Conservation (phyloP, 2,888 invertebrate species). For the Junonia oenone region DNA sequence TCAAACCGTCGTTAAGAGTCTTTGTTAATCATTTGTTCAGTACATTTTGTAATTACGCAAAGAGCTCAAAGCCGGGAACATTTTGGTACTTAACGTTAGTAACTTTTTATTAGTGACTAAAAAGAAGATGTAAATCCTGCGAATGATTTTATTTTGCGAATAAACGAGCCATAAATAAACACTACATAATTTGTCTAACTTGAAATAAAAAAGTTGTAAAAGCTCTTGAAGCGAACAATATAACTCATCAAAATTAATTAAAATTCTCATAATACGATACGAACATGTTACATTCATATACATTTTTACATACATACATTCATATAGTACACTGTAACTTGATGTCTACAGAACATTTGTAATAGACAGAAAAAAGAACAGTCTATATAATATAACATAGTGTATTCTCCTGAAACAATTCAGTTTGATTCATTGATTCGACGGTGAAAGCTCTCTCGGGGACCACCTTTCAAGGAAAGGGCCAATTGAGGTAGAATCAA, state of each 20-base stretch:
- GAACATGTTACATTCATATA: no score
- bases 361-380: not conserved
- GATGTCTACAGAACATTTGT: not conserved
- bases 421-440: slow-evolving; percentile 29
- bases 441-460: slow-evolving; percentile 29
- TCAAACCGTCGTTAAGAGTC: slow-evolving; percentile 22
- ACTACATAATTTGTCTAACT: no score
- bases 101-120: no score
- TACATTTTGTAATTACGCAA: slow-evolving; percentile 23
- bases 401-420: slow-evolving; percentile 22
- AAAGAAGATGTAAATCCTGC: no score
- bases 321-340: no score
- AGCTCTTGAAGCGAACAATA: no score
- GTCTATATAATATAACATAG: not conserved
- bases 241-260: no score
- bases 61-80: slow-evolving; percentile 16
- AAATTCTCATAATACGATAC: no score
- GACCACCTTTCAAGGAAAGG: slow-evolving; percentile 16
- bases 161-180: no score
- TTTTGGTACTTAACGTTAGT: slow-evolving; percentile 15
- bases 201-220: no score
- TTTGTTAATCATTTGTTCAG: slow-evolving; percentile 25
- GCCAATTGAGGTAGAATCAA: slow-evolving; percentile 4
- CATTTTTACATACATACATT: no score
- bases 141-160: no score